Evolutionary conservation across 2,888 invertebrate genomes (phyloP), one percentile per base, ranked within the genome.

Genomic region (Zhuqinia jingwanae): DNA sequence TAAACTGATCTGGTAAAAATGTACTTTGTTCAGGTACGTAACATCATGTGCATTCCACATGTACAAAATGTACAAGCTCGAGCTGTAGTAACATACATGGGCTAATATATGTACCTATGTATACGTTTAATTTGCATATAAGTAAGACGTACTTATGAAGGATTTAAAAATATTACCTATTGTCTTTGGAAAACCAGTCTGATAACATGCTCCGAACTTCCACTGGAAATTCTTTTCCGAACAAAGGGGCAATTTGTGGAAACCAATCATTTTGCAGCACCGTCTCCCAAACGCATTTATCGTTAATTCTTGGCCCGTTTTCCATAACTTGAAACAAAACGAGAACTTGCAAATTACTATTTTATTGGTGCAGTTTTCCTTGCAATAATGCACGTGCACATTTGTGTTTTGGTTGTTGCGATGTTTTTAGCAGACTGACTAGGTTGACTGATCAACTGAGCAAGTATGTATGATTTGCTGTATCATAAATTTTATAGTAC

Each of bases 251-350:
- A 36, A 36, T 36, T 36, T 63, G 56, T 1, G 42, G 45, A 8
- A 83, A 58, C 68, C 84, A 84, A 3, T 82, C 87, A 58, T 82
- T 82, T 45, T 76, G 15, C 1, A 30, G 50, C 0, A 75, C 53
- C n/a, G 3, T 75, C n/a, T 53, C 75, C 50, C 60, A 77, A 15
- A 15, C 45, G 22, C 36, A 63, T 45, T 82, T 13, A 17, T 47
- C 76, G 13, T n/a, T n/a, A n/a, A n/a, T n/a, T n/a, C n/a, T n/a
- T n/a, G n/a, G n/a, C n/a, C n/a, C n/a, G n/a, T n/a, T n/a, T n/a
- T n/a, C n/a, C n/a, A n/a, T n/a, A n/a, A n/a, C n/a, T n/a, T n/a
- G n/a, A n/a, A n/a, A n/a, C n/a, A n/a, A n/a, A 8, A 11, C 11
- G 11, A 42, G 5, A 17, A 60, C 60, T 60, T 11, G 60, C 17